These are phyloP conservation scores for Saturnia japonica DNA, from an alignment of 2,888 invertebrate species.

Conservation along the genomic window DNA sequence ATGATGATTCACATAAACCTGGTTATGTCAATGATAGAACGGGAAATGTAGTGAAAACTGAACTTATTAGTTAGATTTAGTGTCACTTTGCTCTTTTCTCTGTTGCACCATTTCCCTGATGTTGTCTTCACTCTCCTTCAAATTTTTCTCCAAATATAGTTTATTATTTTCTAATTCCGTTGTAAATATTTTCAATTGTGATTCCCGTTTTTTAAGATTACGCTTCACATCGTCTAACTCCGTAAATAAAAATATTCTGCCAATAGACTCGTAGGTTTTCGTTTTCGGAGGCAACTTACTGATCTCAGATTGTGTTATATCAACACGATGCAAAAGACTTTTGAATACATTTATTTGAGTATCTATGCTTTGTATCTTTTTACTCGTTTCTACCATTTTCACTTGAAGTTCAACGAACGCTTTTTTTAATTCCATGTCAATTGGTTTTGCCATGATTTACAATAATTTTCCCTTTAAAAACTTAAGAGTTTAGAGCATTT, in stretches of 20 bases:
- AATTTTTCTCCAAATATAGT: conserved; percentile 88
- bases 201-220: conserved; percentile 83
- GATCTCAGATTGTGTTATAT: conserved; percentile 86
- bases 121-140: conserved; percentile 93
- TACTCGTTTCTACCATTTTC: conserved; percentile 90
- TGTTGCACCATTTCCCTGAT: conserved; percentile 91
- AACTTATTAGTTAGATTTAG: conserved; percentile 35
- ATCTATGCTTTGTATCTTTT: conserved; percentile 90
- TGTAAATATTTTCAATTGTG: conserved; percentile 84
- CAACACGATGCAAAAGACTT: conserved; percentile 85
- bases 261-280: conserved; percentile 90
- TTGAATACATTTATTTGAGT: conserved; percentile 88
- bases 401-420: conserved; percentile 91
- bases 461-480: background rate
- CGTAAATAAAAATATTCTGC: conserved; percentile 91
- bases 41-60: background rate
- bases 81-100: conserved; percentile 76
- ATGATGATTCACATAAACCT: no score
- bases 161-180: conserved; percentile 88
- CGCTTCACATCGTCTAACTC: conserved; percentile 84
- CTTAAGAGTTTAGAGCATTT: background rate
- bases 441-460: conserved; percentile 29
- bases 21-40: background rate
- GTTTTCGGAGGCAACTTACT: conserved; percentile 83
- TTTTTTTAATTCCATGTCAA: conserved; percentile 84